Conservation (phyloP, 2,797 vertebrate species). For the Cygnus olor region DNA sequence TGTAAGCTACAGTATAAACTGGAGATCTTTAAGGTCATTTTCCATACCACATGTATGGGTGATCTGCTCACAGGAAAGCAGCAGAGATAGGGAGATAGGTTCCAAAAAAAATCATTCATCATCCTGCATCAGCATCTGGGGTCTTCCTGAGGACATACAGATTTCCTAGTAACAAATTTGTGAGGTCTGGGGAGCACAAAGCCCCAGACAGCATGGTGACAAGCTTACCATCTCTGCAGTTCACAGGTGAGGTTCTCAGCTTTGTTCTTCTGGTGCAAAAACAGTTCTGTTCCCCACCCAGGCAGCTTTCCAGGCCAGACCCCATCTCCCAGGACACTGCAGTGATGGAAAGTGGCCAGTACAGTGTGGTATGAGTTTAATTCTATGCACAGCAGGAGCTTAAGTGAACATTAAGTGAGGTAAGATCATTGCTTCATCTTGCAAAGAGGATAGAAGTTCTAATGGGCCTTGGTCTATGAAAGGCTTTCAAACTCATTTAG, state of each 20-base stretch:
- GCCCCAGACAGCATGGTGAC: background rate
- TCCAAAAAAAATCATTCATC: background rate
- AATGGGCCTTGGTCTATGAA: background rate
- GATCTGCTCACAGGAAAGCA: background rate
- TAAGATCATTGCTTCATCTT: slow-evolving; percentile 19
- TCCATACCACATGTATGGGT: background rate
- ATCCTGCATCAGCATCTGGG: background rate
- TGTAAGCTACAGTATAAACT: background rate
- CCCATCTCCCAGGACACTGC: slow-evolving; percentile 20
- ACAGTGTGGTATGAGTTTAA: background rate
- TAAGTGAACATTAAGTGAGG: slow-evolving; percentile 7
- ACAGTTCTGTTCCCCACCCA: background rate
- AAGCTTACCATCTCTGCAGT: background rate
- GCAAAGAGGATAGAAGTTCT: slow-evolving; percentile 2
- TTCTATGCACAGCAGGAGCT: background rate
- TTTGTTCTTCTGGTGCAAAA: slow-evolving; percentile 19
- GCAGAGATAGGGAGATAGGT: background rate
- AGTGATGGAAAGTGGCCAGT: slow-evolving; percentile 30
- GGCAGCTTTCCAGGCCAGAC: slow-evolving; percentile 5
- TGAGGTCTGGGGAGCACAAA: background rate
- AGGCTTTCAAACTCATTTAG: background rate
- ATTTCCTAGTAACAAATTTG: slow-evolving; percentile 17
- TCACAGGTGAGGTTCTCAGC: background rate
- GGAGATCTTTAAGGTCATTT: background rate
- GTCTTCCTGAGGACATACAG: background rate